Conservation (phyloP, 2,888 invertebrate genomes). For the Molanna angustata region DNA sequence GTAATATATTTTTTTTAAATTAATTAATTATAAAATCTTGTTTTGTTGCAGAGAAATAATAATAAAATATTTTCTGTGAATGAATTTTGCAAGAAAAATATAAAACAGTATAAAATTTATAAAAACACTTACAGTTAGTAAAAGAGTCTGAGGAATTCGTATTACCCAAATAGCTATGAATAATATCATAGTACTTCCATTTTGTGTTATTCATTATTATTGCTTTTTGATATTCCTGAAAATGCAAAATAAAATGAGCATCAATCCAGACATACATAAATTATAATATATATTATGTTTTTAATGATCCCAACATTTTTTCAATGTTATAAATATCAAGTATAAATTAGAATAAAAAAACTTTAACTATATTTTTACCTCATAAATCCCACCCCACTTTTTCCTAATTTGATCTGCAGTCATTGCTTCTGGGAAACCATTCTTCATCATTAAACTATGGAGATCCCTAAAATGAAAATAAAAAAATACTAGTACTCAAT, state of each 20-base stretch:
- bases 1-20: no score
- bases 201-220: slow-evolving; percentile 46
- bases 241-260: no score
- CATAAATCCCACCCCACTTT: slow-evolving; percentile 52
- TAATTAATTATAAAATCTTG: no score
- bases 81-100: no score
- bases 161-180: slow-evolving; percentile 47
- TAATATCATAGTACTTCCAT: slow-evolving; percentile 49
- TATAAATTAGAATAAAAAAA: neutral
- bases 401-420: slow-evolving; percentile 48
- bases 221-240: slow-evolving; percentile 48
- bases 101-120: no score
- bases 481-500: no score
- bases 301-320: neutral
- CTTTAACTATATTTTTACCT: slow-evolving; percentile 39
- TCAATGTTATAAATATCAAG: neutral
- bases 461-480: slow-evolving; percentile 46
- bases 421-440: slow-evolving; percentile 50
- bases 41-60: no score
- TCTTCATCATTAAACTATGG: slow-evolving; percentile 44
- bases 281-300: slow-evolving; percentile 2
- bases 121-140: slow-evolving; percentile 26
- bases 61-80: no score
- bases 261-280: no score
- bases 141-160: slow-evolving; percentile 10